Base-by-base conservation (phyloP, 2,113 vertebrate genomes). In the Danionella cerebrum region DNA sequence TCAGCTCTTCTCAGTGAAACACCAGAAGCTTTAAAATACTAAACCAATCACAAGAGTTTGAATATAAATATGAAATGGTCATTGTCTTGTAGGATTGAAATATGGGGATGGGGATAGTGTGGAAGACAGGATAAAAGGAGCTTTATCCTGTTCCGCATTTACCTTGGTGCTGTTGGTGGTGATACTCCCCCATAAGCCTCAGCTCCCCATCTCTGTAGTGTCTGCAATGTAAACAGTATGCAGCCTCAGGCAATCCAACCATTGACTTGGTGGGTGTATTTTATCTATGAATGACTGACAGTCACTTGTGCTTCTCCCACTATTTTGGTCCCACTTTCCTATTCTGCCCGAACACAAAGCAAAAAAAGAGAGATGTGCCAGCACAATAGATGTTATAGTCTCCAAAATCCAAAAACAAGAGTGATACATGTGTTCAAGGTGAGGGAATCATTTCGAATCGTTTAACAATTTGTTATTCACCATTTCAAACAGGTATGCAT, bases 271-370 rank as follows among this genome's bases (percentile, higher is more conserved):
- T 54, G 48, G 67, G 36, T 66, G 53, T 62, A 50, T 68, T 54
- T 70, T 67, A n/a, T n/a, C n/a, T 50, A 70, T 42, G 73, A 62
- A 62, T 70, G 54, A 54, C 55, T 63, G 73, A 75, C 31, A 38
- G 41, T 42, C 64, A 57, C 13, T 68, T 52, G 5, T 67, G 36
- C 60, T 18, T 65, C 65, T 76, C 55, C 69, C 53, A 45, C 31
- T 24, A 22, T 45, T 52, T 33, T 41, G 14, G 33, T 27, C 35
- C 7, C 39, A 24, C 50, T 48, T 42, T 21, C 18, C 21, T 29
- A 31, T 42, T 45, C 31, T 65, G 7, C 27, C 19, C 27, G 27
- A 19, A 36, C 48, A 38, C 16, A 53, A 44, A 44, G 44, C 38
- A 64, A 69, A 67, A 54, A 36, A 33, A 24, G 53, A 51, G 36